phyloP scores from a whole-genome alignment of 1,140 invertebrate species.

The Drosophila burlai region DNA sequence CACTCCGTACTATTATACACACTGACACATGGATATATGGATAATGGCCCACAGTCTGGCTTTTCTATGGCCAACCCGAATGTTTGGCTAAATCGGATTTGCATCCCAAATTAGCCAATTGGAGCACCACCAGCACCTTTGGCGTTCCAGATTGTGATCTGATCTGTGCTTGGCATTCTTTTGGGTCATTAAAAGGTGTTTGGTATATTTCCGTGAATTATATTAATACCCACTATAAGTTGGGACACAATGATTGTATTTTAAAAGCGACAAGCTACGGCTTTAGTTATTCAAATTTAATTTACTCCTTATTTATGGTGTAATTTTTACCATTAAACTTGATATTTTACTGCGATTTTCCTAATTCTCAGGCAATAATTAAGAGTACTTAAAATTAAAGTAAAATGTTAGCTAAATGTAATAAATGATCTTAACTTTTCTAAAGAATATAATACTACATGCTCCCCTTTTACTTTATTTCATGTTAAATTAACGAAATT shows the following conservation, averaged over 20 bases:
- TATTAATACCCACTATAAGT: neutral
- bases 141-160: conserved; percentile 16
- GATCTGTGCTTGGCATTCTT: conserved; percentile 12
- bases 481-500: no score
- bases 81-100: conserved; percentile 27
- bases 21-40: conserved; percentile 19
- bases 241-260: neutral
- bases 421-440: neutral
- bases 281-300: neutral
- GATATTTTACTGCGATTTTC: neutral
- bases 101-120: conserved; percentile 36
- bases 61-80: conserved; percentile 28
- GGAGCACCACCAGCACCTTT: conserved; percentile 14
- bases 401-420: no score
- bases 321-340: neutral
- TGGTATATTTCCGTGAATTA: conserved; percentile 8
- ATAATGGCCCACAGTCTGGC: conserved; percentile 43
- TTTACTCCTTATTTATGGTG: neutral
- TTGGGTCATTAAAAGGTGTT: conserved; percentile 8
- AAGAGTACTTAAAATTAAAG: no score
- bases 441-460: no score
- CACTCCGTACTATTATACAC: conserved; percentile 41
- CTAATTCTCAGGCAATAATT: no score
- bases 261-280: neutral
- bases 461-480: no score